Percentiles rank a stretch among this genome's conserved stretches.
Conservation (phyloP, 2,113 vertebrate genomes). For the Pycnonotus jocosus region DNA sequence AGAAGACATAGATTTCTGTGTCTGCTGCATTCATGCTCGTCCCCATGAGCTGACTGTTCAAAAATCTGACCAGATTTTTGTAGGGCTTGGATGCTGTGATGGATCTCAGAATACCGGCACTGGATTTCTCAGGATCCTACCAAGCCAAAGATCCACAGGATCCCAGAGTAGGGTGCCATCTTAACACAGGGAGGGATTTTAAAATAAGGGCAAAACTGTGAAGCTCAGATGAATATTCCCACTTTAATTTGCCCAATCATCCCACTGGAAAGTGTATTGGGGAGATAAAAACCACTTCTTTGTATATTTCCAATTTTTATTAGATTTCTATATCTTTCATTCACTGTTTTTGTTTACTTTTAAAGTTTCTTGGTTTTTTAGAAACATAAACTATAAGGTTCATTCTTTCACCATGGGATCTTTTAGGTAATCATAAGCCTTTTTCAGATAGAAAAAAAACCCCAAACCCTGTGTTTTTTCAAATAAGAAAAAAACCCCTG, state of each 20-base stretch:
- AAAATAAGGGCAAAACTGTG: not conserved
- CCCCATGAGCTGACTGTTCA: not conserved
- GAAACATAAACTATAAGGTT: not conserved
- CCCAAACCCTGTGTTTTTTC: not conserved
- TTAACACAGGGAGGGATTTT: not conserved
- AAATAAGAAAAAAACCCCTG: not conserved
- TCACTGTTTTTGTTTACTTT: not conserved
- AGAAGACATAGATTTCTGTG: not conserved
- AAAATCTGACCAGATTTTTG: not conserved
- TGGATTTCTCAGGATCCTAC: not conserved
- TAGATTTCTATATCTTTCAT: not conserved
- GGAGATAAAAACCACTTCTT: not conserved
- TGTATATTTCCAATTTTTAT: not conserved
- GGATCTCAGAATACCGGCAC: too few species aligned
- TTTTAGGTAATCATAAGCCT: not conserved
- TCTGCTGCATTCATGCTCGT: not conserved
- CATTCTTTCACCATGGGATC: not conserved
- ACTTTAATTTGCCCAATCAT: not conserved
- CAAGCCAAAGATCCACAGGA: not conserved
- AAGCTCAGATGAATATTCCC: not conserved
- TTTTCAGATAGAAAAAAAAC: not conserved
- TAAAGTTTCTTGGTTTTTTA: not conserved
- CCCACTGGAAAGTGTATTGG: not conserved
- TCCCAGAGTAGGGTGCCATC: rapidly evolving
- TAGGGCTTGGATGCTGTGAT: not conserved